phyloP scores from a whole-genome alignment of 2,797 vertebrate species.

The Hybognathus amarus region DNA sequence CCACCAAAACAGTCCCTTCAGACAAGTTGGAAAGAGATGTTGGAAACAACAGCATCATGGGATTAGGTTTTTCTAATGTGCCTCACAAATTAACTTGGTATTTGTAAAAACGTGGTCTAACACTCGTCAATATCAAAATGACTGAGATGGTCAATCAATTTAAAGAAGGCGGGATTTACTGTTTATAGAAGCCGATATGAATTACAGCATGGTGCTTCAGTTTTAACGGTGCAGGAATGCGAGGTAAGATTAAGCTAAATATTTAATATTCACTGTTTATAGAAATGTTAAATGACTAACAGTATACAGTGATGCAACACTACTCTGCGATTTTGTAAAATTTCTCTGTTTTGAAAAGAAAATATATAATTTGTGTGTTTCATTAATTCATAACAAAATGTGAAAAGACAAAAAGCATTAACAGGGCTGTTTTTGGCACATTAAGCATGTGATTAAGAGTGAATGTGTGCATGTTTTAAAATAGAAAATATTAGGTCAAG shows the following conservation, averaged over 20 bases:
- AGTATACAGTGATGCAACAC: not conserved
- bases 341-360: not conserved
- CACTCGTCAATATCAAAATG: not conserved
- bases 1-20: slow-evolving; percentile 11
- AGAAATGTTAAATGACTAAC: not conserved
- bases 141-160: not conserved
- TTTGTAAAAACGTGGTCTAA: not conserved
- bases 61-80: slow-evolving; percentile 56
- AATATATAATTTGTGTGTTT: not conserved
- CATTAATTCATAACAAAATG: not conserved
- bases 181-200: not conserved
- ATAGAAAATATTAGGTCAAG: no score
- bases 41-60: slow-evolving; percentile 49
- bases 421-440: not conserved
- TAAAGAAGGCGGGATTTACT: not conserved
- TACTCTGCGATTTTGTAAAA: not conserved
- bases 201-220: not conserved
- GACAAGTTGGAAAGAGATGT: slow-evolving; percentile 48
- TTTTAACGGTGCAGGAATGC: not conserved
- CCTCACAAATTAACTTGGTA: slow-evolving; percentile 62
- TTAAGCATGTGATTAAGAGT: no score
- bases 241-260: not conserved
- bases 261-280: not conserved
- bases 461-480: no score
- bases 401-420: not conserved